These are phyloP conservation scores for Petrocephalus schoutedeni DNA, from an alignment of 2,797 vertebrate genomes.

Conservation along the genomic window DNA sequence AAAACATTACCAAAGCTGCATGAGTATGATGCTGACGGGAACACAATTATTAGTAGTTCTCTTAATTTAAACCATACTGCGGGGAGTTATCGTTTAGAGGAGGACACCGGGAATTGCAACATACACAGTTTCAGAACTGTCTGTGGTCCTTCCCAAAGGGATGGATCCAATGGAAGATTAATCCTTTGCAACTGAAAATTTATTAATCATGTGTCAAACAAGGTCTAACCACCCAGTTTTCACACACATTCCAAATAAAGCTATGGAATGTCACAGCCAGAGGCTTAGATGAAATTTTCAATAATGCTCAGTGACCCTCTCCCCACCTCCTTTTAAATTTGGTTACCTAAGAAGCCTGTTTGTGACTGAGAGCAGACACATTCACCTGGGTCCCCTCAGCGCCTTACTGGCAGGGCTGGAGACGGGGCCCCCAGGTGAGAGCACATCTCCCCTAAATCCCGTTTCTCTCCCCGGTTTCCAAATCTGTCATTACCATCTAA, in stretches of 20 bases:
- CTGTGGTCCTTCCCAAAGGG: background rate
- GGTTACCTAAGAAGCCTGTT: too few relatives aligned
- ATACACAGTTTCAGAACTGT: background rate
- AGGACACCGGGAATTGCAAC: background rate
- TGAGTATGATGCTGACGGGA: background rate
- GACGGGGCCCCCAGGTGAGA: background rate
- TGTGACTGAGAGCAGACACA: background rate
- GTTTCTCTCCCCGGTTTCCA: slow-evolving; percentile 20
- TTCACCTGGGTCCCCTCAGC: background rate
- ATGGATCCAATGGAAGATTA: background rate
- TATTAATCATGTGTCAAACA: slow-evolving; percentile 11
- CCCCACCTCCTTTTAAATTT: too few relatives aligned
- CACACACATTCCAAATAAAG: background rate
- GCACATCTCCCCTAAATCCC: background rate
- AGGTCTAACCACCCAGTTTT: slow-evolving; percentile 25
- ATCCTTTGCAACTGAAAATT: slow-evolving; percentile 28
- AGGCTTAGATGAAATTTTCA: background rate
- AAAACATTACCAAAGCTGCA: background rate
- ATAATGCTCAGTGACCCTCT: background rate
- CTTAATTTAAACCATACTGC: background rate
- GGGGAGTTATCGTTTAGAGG: background rate
- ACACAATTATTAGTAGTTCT: background rate
- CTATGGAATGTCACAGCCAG: background rate
- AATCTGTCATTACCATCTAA: background rate
- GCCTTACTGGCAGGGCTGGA: background rate